A percentile compares a stretch with the other conserved stretches of the same genome.
Evolutionary conservation across 2,797 vertebrate genomes (phyloP).

Genomic region (Helarctos malayanus): DNA sequence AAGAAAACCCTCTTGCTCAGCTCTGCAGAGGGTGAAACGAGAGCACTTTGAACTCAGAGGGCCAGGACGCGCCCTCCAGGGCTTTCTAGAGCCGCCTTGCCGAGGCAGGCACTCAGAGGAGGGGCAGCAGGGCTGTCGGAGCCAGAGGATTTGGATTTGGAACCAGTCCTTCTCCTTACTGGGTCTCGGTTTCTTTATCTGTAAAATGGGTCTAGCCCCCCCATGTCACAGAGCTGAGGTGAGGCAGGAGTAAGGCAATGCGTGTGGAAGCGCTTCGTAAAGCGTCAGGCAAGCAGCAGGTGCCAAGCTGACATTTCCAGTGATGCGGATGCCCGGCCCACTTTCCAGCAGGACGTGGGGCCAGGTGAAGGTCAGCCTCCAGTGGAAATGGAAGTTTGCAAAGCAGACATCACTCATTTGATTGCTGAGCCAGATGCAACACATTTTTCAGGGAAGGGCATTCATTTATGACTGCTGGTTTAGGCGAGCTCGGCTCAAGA

Average conservation of each 20-base stretch:
- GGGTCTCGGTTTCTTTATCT: neutral
- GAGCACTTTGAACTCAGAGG: fast-evolving
- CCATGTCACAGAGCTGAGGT: neutral
- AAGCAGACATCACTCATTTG: neutral
- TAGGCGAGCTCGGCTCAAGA: neutral
- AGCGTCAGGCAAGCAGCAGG: fast-evolving
- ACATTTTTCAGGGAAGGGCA: neutral
- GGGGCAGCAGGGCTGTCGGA: neutral
- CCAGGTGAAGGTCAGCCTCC: neutral
- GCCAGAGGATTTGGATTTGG: neutral
- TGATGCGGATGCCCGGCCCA: fast-evolving
- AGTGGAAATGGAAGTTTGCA: neutral
- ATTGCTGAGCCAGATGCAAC: neutral
- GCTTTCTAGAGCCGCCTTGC: fast-evolving
- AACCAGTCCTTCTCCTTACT: neutral
- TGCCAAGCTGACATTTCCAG: fast-evolving
- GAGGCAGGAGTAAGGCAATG: neutral
- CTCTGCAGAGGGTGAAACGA: neutral
- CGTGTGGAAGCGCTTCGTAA: fast-evolving
- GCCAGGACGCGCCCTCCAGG: neutral
- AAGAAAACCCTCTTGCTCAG: neutral
- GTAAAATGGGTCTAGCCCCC: neutral
- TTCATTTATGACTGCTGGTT: neutral
- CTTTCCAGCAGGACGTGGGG: neutral
- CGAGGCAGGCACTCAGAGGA: fast-evolving